Evolutionary conservation across 2,888 invertebrate species (phyloP), one percentile per base, ranked within the genome.

Genomic region (Phengaris alcon): DNA sequence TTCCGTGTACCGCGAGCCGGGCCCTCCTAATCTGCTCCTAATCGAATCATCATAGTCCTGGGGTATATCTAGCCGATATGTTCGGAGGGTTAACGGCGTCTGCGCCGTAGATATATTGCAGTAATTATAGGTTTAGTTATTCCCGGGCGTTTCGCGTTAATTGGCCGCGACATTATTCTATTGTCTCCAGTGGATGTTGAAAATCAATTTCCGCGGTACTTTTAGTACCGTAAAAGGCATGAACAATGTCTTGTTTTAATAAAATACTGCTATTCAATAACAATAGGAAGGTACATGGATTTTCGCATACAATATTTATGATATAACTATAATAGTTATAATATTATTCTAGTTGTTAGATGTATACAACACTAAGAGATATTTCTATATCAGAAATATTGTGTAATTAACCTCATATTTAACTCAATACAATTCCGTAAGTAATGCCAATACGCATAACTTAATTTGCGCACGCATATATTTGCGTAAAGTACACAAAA

Each of bases 1-100:
- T 92, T 91, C 92, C 90, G 86, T 92, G 91, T 91, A 87, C 85
- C 85, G 84, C 88, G 86, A 90, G 88, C 88, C 82, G 89, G 88
- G 87, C 85, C 79, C 82, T 82, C 79, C 84, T 90, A 88, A 91
- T 90, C 90, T 88, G 84, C 80, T 82, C 84, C 88, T 90, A 91
- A 92, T 91, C 90, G 88, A 91, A 91, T 91, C 87, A 90, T 87
- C 85, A 88, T 88, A 88, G 86, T 85, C 84, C 82, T 82, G 81
- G 84, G 82, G 80, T 80, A 79, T 79, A 79, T 81, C 78, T 78
- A 79, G 78, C 79, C 77, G 79, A 79, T 83, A 82, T 79, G 79
- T 79, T 75, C 77, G 77, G 82, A 80, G 85, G 86, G 85, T 84
- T 84, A 82, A 82, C 87, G 84, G 84, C 84, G 87, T 88, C 87